Percentiles rank a stretch among this genome's conserved stretches.
phyloP scores from a whole-genome alignment of 2,113 vertebrate genomes.

The Hemichromis elongatus region DNA sequence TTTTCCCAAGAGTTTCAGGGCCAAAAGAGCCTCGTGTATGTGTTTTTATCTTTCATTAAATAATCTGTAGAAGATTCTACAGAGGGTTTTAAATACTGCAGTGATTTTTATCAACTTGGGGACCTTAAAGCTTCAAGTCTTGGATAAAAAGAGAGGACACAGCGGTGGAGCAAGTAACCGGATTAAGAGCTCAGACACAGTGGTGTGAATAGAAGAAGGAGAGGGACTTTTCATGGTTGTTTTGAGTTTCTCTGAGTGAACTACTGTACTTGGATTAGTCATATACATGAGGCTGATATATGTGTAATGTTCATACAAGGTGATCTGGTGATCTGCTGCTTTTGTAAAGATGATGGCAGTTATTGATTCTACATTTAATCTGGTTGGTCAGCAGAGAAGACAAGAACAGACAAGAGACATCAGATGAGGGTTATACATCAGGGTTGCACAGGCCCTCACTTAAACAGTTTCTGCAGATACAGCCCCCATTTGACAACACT shows the following conservation, averaged over 20 bases:
- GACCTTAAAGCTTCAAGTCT: conserved; percentile 3
- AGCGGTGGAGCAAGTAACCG: conserved; percentile 28
- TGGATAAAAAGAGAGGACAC: conserved; percentile 40
- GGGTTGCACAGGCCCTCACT: neutral
- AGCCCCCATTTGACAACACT: neutral
- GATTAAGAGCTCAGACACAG: conserved; percentile 58
- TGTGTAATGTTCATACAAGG: neutral
- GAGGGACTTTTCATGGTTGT: conserved; percentile 12
- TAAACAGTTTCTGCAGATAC: neutral
- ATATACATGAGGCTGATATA: neutral
- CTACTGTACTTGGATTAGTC: conserved; percentile 9
- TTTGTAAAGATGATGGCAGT: neutral
- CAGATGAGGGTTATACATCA: neutral
- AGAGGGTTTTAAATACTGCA: neutral
- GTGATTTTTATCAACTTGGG: neutral
- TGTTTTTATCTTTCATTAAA: neutral
- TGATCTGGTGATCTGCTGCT: neutral
- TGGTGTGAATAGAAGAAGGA: conserved; percentile 16
- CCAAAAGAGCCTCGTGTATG: neutral
- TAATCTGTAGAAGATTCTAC: neutral
- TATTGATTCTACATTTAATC: neutral
- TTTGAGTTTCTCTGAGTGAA: conserved; percentile 10
- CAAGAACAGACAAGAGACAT: neutral
- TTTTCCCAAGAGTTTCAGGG: neutral
- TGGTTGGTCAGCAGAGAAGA: neutral